A percentile compares a stretch with the other conserved stretches of the same genome.
Evolutionary conservation across 1,140 invertebrate species (phyloP).

Genomic region (Diploscapter pachys): DNA sequence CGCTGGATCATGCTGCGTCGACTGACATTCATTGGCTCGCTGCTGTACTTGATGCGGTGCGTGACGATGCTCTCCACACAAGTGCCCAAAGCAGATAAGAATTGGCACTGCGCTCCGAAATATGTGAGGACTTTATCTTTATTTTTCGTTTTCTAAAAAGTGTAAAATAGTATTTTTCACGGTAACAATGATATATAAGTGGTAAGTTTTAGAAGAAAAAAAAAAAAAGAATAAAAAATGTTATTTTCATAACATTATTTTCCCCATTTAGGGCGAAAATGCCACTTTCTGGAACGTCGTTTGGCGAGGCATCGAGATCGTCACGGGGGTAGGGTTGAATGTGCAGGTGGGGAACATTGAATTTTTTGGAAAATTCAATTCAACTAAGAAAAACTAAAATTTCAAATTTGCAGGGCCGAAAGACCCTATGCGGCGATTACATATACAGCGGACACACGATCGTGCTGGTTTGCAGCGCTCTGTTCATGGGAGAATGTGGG

Average conservation of each 20-base stretch:
- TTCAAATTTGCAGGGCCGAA: neutral
- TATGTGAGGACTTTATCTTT: slow-evolving; percentile 6
- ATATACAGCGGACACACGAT: slow-evolving; percentile 32
- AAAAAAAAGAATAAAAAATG: neutral
- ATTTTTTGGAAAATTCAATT: no score
- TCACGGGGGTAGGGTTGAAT: slow-evolving; percentile 29
- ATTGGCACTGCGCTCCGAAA: slow-evolving; percentile 29
- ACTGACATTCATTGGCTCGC: slow-evolving; percentile 22
- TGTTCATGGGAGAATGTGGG: slow-evolving; percentile 31
- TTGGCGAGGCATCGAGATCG: slow-evolving; percentile 14
- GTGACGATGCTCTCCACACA: slow-evolving; percentile 33
- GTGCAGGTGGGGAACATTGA: slow-evolving; percentile 3
- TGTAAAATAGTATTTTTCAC: neutral
- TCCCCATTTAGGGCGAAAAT: slow-evolving; percentile 22
- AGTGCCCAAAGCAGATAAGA: slow-evolving; percentile 25
- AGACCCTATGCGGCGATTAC: slow-evolving; percentile 29
- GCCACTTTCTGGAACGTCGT: slow-evolving; percentile 27
- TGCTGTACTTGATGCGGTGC: slow-evolving; percentile 30
- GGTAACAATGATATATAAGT: neutral
- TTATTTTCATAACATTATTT: no score
- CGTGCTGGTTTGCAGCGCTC: slow-evolving; percentile 17
- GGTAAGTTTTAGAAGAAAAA: neutral
- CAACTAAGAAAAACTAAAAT: no score
- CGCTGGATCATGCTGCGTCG: slow-evolving; percentile 30
- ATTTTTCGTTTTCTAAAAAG: neutral